These are phyloP conservation scores for Acropora yongei DNA, from an alignment of 64 coral and sea anemone species.

Conservation along the genomic window DNA sequence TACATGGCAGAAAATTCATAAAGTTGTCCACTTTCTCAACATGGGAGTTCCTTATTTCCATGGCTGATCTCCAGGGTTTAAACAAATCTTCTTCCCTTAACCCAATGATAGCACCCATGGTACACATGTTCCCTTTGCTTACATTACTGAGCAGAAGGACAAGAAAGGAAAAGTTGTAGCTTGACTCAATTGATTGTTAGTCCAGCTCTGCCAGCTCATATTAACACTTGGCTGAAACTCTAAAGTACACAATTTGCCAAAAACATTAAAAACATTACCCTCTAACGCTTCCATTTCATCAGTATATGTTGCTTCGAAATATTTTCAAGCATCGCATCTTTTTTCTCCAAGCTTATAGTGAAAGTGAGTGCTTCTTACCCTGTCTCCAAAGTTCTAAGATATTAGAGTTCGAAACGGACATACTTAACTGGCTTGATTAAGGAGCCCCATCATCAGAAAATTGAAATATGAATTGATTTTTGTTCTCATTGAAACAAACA, in stretches of 20 bases:
- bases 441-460: background rate
- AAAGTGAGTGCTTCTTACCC: slow-evolving; percentile 10
- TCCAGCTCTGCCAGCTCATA: background rate
- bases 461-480: slow-evolving; percentile 33
- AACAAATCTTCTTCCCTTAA: too few species aligned
- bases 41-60: too few species aligned
- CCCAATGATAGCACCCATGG: background rate
- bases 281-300: slow-evolving; percentile 46
- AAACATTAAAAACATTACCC: background rate
- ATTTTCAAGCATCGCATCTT: background rate
- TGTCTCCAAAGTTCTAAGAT: slow-evolving; percentile 1
- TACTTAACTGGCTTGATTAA: too few species aligned
- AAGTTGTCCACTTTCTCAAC: too few species aligned
- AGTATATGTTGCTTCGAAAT: background rate
- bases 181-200: slow-evolving; percentile 34
- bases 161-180: slow-evolving; percentile 31
- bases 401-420: background rate
- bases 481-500: slow-evolving; percentile 26
- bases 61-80: too few species aligned
- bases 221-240: slow-evolving; percentile 56
- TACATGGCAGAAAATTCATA: too few species aligned
- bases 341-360: slow-evolving; percentile 1
- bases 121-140: background rate
- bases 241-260: slow-evolving; percentile 19
- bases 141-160: slow-evolving; percentile 29